Evolutionary conservation across 2,888 invertebrate genomes (phyloP), one percentile per base, ranked within the genome.

Genomic region (Heteropelma amictum): DNA sequence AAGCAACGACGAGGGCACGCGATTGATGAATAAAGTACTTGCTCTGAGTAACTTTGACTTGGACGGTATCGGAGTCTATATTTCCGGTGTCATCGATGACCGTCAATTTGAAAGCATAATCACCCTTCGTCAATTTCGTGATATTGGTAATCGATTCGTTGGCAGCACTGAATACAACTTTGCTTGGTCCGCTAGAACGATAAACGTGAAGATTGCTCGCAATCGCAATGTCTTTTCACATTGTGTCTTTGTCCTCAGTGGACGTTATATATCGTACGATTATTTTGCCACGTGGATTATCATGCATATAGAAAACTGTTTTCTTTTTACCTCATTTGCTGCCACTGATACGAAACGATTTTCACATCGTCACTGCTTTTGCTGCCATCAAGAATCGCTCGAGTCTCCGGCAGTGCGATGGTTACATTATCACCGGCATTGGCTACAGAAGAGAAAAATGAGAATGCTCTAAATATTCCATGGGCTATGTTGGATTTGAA

Each of bases 61-160:
- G 93, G 45, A 95, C 93, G 60, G 91, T 92, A 87, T 94, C 94
- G 8, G 91, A 92, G 45, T 94, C 95, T n/a, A 93, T 93, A 84
- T 96, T 95, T 56, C 95, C 95, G 83, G 95, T 95, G 82, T 95
- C 95, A 88, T 97, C 96, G 8, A 93, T 92, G 0, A 97, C 96
- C n/a, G 93, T 94, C 74, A 97, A 89, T 84, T 94, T 93, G 87
- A 97, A 95, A 64, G 92, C 90, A 85, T 98, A 98, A 68, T 93
- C 92, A 0, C 98, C 98, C 84, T 96, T 94, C 0, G 96, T 96
- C 38, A 97, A 90, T 0, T 92, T 92, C 0, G 96, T 95, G 0
- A 95, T 94, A 88, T 96, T 96, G 7, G 95, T 94, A 60, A 92
- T 88, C 0, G 93, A 92, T 83, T 92, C 91, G 86, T 94, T 94